A percentile compares a stretch with the other conserved stretches of the same genome.
These are phyloP conservation scores for Monopterus albus DNA, from an alignment of 2,113 vertebrate genomes.

Conservation along the genomic window DNA sequence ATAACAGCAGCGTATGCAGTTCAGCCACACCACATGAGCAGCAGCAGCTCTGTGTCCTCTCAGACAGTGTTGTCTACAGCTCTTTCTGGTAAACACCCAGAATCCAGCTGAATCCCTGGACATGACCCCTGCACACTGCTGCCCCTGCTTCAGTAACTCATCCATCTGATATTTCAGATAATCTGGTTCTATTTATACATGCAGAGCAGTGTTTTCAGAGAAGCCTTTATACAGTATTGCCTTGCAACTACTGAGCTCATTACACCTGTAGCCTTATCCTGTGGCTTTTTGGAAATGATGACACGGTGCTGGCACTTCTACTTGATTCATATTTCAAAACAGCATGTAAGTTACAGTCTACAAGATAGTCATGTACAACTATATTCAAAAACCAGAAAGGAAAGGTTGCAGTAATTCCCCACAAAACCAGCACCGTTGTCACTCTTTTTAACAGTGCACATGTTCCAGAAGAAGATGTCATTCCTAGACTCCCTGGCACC, in stretches of 20 bases:
- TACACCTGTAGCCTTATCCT: background rate
- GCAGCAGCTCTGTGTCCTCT: conserved; percentile 10
- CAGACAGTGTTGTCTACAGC: background rate
- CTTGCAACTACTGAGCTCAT: conserved; percentile 2
- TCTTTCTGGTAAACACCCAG: conserved; percentile 57
- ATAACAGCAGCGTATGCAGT: background rate
- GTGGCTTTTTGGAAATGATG: background rate
- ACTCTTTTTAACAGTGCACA: conserved; percentile 20
- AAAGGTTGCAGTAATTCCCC: conserved; percentile 37
- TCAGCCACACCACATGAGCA: background rate
- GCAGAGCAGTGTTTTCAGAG: conserved; percentile 17
- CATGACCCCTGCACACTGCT: conserved; percentile 31
- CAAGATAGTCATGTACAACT: conserved; percentile 7
- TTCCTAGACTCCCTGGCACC: conserved; percentile 26
- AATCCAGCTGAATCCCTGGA: conserved; percentile 47
- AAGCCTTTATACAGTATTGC: background rate
- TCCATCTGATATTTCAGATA: conserved; percentile 53
- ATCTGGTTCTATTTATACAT: conserved; percentile 58
- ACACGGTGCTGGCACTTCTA: too few relatives aligned
- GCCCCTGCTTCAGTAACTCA: conserved; percentile 41
- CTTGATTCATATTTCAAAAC: conserved; percentile 16
- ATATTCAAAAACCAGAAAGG: conserved; percentile 7
- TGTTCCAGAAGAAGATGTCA: conserved; percentile 37
- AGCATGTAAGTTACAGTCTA: background rate
- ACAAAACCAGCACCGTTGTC: conserved; percentile 5